A percentile compares a stretch with the other conserved stretches of the same genome.
Conservation (phyloP, 53 echinoderm and acorn worm species). For the Arbacia lixula region DNA sequence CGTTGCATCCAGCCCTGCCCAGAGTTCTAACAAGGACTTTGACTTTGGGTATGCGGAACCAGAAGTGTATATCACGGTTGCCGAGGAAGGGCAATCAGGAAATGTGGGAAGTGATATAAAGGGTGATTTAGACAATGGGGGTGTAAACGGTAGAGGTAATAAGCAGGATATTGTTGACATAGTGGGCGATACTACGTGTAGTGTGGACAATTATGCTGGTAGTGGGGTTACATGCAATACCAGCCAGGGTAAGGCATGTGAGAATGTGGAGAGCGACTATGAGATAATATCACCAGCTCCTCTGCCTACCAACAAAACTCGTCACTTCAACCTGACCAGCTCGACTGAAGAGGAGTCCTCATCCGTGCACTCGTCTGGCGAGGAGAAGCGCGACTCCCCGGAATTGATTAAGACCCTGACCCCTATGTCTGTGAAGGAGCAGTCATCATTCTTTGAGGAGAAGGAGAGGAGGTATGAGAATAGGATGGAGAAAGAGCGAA, state of each 20-base stretch:
- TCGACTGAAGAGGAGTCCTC: no score
- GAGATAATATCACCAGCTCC: slow-evolving; percentile 33
- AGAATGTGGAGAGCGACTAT: slow-evolving; percentile 1
- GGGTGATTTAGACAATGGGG: slow-evolving; percentile 6
- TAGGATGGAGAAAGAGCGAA: slow-evolving; percentile 1
- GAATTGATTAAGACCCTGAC: slow-evolving; percentile 22
- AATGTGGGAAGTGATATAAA: background rate
- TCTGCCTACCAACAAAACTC: no score
- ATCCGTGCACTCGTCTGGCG: no score
- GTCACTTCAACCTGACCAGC: no score
- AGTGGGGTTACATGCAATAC: background rate
- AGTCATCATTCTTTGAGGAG: slow-evolving; percentile 12
- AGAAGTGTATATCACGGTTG: background rate
- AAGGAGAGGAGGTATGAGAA: background rate
- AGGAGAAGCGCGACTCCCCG: slow-evolving; percentile 22
- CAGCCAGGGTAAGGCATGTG: background rate
- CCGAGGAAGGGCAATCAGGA: background rate
- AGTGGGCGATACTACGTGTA: background rate
- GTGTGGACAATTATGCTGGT: background rate
- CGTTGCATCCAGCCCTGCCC: background rate
- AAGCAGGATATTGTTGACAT: background rate
- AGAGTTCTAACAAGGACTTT: background rate
- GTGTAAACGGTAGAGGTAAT: background rate
- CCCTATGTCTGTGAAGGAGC: slow-evolving; percentile 3
- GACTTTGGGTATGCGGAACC: slow-evolving; percentile 23